Evolutionary conservation across 2,113 vertebrate genomes (phyloP).

Genomic region (Eudyptes chrysolophus): DNA sequence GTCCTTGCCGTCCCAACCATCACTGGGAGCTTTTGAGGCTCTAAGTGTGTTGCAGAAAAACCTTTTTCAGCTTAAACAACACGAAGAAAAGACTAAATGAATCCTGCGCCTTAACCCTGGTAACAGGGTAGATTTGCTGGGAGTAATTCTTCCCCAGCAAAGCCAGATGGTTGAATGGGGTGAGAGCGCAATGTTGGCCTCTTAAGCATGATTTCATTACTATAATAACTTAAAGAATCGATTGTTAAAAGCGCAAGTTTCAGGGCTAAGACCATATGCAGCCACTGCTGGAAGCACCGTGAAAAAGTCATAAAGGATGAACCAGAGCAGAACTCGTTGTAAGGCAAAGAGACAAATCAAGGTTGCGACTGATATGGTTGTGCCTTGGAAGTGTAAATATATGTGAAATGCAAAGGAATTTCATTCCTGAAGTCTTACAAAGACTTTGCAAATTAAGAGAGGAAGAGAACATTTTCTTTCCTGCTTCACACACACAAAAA

Average conservation of each 20-base stretch:
- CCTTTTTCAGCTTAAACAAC: neutral
- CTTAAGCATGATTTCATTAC: neutral
- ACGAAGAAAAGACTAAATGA: neutral
- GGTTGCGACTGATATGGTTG: neutral
- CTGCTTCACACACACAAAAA: neutral
- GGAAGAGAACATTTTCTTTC: neutral
- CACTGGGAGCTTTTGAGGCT: neutral
- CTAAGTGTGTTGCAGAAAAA: neutral
- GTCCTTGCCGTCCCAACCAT: neutral
- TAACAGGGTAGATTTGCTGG: neutral
- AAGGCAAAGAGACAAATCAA: constrained; percentile 30
- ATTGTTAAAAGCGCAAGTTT: neutral
- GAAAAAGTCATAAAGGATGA: constrained; percentile 35
- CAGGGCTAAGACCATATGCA: constrained; percentile 7
- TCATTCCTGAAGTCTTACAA: neutral
- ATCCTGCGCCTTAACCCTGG: neutral
- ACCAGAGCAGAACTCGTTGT: neutral
- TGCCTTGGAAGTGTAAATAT: constrained; percentile 27
- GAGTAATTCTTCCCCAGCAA: neutral
- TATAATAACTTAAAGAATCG: constrained; percentile 1
- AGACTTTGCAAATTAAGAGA: neutral
- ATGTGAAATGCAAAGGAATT: neutral
- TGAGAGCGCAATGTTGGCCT: neutral
- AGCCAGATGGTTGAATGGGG: constrained; percentile 14
- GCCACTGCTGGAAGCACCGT: constrained; percentile 1